Percentiles rank a stretch among this genome's conserved stretches.
Conservation (phyloP, 2,797 vertebrate species). For the Manis pentadactyla region DNA sequence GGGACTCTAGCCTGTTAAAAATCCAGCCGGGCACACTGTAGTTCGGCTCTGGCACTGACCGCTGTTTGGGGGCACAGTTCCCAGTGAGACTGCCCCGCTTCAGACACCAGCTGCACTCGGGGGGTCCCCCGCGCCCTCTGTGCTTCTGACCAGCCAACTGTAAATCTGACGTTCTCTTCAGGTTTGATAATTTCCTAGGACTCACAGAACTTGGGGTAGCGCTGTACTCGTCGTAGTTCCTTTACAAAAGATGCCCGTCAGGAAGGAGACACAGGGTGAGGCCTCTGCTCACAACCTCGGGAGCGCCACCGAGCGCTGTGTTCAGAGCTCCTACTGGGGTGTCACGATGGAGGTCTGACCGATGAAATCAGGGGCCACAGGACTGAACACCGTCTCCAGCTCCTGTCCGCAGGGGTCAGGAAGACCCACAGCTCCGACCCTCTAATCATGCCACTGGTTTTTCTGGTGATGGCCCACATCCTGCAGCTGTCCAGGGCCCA, state of each 20-base stretch:
- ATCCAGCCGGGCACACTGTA: fast-evolving
- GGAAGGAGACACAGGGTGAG: neutral
- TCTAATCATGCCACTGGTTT: neutral
- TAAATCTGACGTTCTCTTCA: neutral
- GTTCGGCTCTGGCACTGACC: neutral
- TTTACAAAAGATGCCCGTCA: neutral
- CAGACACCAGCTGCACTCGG: neutral
- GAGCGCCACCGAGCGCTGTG: too few relatives aligned
- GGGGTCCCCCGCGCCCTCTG: neutral
- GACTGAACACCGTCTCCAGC: neutral
- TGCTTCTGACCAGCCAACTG: neutral
- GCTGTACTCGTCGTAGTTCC: neutral
- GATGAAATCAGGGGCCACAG: neutral
- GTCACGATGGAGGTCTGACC: too few relatives aligned
- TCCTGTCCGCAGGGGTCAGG: neutral
- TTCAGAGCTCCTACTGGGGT: neutral
- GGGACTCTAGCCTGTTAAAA: neutral
- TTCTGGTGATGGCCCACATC: neutral
- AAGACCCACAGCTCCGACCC: neutral
- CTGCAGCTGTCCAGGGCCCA: neutral
- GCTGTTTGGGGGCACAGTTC: neutral
- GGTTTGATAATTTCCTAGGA: neutral
- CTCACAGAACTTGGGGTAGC: neutral
- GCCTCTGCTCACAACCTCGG: neutral
- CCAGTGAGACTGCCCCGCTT: neutral